These are phyloP conservation scores for Lepidocolaptes lacrymiger DNA, from an alignment of 2,797 vertebrate species.

Conservation along the genomic window DNA sequence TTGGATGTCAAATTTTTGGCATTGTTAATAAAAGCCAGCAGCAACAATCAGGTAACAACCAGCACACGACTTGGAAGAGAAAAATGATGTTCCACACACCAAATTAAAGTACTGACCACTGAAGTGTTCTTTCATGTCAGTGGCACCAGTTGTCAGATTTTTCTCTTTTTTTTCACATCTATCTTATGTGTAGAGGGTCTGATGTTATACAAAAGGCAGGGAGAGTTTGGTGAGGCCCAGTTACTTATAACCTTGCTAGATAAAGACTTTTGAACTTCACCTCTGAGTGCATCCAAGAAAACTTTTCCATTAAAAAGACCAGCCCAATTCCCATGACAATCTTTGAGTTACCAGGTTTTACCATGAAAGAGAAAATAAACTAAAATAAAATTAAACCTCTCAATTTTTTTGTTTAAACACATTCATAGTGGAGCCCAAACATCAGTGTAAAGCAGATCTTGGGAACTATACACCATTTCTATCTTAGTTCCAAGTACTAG, in stretches of 20 bases:
- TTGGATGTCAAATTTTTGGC: neutral
- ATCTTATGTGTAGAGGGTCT: neutral
- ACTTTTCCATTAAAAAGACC: neutral
- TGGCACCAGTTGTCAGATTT: neutral
- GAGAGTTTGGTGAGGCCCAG: neutral
- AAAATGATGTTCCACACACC: neutral
- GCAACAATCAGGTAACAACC: neutral
- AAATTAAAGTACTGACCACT: neutral
- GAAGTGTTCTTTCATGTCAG: neutral
- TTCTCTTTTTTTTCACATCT: neutral
- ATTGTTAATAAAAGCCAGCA: neutral
- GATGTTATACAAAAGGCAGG: neutral
- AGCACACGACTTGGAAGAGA: neutral
- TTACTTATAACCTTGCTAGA: neutral
- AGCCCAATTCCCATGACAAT: rapidly evolving
- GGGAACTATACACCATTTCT: neutral
- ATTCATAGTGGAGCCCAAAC: neutral
- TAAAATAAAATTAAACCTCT: neutral
- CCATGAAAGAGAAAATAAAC: neutral
- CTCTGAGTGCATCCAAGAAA: neutral
- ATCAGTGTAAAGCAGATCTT: neutral
- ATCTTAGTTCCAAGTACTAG: conserved; percentile 40
- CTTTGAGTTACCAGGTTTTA: neutral
- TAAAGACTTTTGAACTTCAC: neutral
- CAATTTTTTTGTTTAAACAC: neutral